These are phyloP conservation scores for Penelope pileata DNA, from an alignment of 2,113 vertebrate species.

Conservation along the genomic window DNA sequence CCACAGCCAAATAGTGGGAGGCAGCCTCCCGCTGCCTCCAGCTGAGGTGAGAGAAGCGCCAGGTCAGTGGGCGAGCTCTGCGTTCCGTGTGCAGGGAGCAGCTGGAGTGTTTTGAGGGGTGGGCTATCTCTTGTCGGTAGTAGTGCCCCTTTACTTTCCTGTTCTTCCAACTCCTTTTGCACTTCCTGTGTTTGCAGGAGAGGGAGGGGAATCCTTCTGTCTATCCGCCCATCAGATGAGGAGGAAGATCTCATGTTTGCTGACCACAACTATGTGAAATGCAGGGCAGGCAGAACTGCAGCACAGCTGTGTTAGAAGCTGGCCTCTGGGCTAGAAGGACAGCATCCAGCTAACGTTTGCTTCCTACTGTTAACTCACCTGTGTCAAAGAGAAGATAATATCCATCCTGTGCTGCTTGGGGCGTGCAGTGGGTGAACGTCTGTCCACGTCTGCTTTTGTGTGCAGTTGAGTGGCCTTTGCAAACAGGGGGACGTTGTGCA, in stretches of 20 bases:
- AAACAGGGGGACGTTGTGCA: background rate
- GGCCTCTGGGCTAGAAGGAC: background rate
- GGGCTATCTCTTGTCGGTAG: background rate
- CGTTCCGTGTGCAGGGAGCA: background rate
- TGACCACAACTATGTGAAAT: background rate
- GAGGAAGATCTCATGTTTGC: background rate
- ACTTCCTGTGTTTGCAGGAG: background rate
- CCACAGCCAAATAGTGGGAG: background rate
- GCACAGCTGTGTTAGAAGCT: background rate
- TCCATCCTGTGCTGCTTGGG: background rate
- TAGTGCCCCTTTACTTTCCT: background rate
- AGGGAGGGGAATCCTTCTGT: background rate
- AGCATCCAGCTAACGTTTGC: background rate
- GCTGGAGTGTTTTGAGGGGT: background rate
- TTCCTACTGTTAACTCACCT: background rate
- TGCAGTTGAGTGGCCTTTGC: background rate
- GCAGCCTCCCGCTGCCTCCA: background rate
- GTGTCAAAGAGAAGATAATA: background rate
- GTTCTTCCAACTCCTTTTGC: background rate
- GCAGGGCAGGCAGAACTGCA: background rate
- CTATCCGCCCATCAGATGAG: background rate
- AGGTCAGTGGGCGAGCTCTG: fast-evolving
- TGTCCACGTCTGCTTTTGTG: background rate
- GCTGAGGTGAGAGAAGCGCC: background rate
- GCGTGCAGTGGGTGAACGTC: background rate